Evolutionary conservation across 2,888 invertebrate species (phyloP).

Genomic region (Pterobdella sp.): DNA sequence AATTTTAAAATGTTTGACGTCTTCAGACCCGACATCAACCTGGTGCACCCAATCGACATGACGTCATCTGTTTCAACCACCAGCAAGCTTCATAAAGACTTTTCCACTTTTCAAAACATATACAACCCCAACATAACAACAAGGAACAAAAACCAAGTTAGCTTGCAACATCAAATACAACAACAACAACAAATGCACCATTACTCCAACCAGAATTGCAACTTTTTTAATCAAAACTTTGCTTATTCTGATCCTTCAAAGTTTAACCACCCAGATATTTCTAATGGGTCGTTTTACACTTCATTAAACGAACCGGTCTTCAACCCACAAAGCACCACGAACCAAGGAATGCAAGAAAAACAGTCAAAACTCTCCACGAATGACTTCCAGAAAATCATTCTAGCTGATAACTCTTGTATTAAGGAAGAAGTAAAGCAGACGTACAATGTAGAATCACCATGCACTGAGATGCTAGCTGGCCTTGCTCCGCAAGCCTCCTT

Average conservation of each 20-base stretch:
- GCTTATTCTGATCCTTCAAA: background rate
- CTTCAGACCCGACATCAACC: background rate
- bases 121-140: background rate
- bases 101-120: background rate
- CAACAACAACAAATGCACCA: background rate
- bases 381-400: background rate
- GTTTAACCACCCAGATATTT: background rate
- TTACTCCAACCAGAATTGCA: background rate
- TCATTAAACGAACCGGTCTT: background rate
- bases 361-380: background rate
- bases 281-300: background rate
- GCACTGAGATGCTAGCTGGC: background rate
- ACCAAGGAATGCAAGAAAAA: background rate
- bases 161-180: background rate
- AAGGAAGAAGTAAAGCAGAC: background rate
- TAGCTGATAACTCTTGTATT: background rate
- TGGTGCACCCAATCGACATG: background rate
- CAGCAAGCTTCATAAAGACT: background rate
- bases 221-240: background rate
- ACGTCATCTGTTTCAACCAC: constrained; percentile 12
- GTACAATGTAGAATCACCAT: too few species aligned
- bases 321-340: background rate
- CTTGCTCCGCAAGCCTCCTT: too few species aligned
- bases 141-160: background rate
- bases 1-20: background rate